Evolutionary conservation across 2,888 invertebrate species (phyloP).

Genomic region (Drosophila nigricruria): DNA sequence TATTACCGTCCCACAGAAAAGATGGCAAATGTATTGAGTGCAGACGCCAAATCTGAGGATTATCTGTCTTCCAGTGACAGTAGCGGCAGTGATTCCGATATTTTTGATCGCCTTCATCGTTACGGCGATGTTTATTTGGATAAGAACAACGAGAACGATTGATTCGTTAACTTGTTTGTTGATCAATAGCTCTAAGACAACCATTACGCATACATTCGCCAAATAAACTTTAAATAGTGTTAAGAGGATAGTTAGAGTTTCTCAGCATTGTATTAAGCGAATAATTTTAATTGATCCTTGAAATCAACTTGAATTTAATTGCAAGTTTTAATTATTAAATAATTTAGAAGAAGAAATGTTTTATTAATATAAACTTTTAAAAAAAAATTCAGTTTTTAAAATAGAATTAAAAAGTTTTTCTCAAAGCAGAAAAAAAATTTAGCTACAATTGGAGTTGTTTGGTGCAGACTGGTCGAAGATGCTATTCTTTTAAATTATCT

Average conservation of each 20-base stretch:
- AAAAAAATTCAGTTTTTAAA: neutral
- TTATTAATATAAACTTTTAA: neutral
- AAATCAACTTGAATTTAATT: neutral
- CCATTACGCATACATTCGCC: neutral
- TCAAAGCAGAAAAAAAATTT: no score
- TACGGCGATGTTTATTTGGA: constrained; percentile 70
- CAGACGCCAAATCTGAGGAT: constrained; percentile 8
- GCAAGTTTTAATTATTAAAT: neutral
- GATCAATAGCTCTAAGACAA: neutral
- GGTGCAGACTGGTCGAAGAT: neutral
- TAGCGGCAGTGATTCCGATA: constrained; percentile 74
- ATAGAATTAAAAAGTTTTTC: neutral
- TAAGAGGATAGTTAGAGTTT: neutral
- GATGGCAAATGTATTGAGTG: constrained; percentile 35
- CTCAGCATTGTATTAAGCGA: neutral
- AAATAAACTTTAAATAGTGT: neutral
- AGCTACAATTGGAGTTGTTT: fast-evolving
- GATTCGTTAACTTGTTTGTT: constrained; percentile 10
- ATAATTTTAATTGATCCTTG: neutral
- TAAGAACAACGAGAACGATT: constrained; percentile 24
- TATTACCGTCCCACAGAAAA: constrained; percentile 75
- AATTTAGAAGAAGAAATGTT: neutral
- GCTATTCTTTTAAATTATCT: constrained; percentile 1
- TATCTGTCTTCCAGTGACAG: constrained; percentile 44
- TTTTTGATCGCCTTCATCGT: constrained; percentile 53